Percentiles rank a stretch among this genome's conserved stretches.
Evolutionary conservation across 2,113 vertebrate genomes (phyloP).

Genomic region (Tragelaphus strepsiceros): DNA sequence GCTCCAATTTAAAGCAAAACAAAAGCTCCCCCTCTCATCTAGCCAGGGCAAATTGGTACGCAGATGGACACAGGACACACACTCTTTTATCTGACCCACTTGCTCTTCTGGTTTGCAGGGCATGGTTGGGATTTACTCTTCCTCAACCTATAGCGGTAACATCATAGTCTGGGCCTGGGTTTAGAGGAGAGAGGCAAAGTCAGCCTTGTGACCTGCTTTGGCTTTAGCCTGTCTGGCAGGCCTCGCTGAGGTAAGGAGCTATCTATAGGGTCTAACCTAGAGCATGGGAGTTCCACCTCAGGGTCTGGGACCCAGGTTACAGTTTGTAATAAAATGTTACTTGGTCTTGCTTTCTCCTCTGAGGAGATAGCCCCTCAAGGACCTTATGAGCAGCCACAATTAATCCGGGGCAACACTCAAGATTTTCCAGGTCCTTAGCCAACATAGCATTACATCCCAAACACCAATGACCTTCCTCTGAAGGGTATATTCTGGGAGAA

Average conservation of each 20-base stretch:
- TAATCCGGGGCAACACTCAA: background rate
- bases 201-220: background rate
- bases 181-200: background rate
- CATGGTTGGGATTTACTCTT: background rate
- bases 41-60: background rate
- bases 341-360: background rate
- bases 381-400: background rate
- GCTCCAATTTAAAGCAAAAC: background rate
- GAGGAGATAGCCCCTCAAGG: background rate
- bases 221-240: background rate
- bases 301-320: background rate
- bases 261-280: background rate
- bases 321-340: background rate
- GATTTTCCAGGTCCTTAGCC: background rate
- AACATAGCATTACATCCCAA: background rate
- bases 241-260: background rate
- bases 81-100: background rate
- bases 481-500: background rate
- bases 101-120: background rate
- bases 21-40: no score
- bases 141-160: background rate
- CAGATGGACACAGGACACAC: background rate
- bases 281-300: background rate
- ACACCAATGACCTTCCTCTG: background rate
- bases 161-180: background rate